Base-by-base conservation (phyloP, 2,888 invertebrate species). In the Eupithecia vulgata region DNA sequence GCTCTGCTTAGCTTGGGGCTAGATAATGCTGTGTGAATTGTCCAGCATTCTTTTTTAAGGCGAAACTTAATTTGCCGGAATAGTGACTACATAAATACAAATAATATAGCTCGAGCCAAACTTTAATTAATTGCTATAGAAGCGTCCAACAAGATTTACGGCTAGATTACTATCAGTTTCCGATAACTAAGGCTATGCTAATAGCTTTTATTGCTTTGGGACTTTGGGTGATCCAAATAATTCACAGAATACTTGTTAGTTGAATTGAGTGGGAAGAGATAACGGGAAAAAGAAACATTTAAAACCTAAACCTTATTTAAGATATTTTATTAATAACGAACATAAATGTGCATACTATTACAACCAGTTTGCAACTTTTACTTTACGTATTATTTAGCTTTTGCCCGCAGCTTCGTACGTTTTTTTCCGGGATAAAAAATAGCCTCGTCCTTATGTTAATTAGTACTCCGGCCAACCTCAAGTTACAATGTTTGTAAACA, bases 171-270 rank as follows among this genome's bases (percentile, higher is more conserved):
- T 48, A 75, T 75, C 72, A 68, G 59, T 45, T 67, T 34, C 70
- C 68, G 75, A 75, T 68, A 72, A 42, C 52, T 40, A 62, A 72
- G 69, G 66, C 42, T 34, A 68, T 57, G 40, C 72, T 72, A 75
- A 75, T 75, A 37, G 72, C 66, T 57, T 67, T 67, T 75, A 75
- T 75, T 65, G 75, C 72, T 72, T 72, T 64, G 75, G 75, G 75
- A 75, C 40, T 75, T 68, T 13, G 70, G 59, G 45, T 61, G 34
- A 68, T 30, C 69, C 45, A 72, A 75, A 71, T 71, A 45, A 45
- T 71, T 21, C 64, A 25, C 57, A 57, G 21, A 67, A 68, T 35
- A n/a, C 35, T 37, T 17, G 10, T 34, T 37, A 12, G 34, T 62
- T 1, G 5, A 62, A 35, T 17, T 35, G n/a, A 64, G 12, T 64